A percentile compares a stretch with the other conserved stretches of the same genome.
These are phyloP conservation scores for Genyomyrus donnyi DNA, from an alignment of 2,113 vertebrate genomes.

Conservation along the genomic window DNA sequence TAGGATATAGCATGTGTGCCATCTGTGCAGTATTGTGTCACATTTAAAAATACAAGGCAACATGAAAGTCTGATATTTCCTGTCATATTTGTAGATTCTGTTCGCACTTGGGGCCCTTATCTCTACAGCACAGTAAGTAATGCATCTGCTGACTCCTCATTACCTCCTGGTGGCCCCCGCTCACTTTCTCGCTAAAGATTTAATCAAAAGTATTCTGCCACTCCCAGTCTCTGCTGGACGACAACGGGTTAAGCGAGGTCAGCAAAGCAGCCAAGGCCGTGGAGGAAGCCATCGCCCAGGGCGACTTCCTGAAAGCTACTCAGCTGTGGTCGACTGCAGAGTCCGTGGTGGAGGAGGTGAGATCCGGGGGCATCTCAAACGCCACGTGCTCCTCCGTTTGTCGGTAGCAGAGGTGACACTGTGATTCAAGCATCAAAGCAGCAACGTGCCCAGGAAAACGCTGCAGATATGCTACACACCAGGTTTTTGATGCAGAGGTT, in stretches of 20 bases:
- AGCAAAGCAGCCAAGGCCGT: constrained; percentile 66
- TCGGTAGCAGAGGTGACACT: background rate
- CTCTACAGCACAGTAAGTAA: constrained; percentile 87
- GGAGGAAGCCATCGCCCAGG: constrained; percentile 64
- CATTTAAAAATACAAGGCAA: background rate
- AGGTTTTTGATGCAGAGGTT: background rate
- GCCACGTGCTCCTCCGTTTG: background rate
- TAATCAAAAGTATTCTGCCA: background rate
- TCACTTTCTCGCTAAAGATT: background rate
- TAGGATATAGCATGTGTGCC: no score
- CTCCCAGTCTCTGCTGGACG: constrained; percentile 84
- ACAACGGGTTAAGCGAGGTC: constrained; percentile 74
- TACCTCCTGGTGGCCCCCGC: no score
- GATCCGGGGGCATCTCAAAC: constrained; percentile 8
- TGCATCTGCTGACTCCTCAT: background rate
- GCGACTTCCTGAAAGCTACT: constrained; percentile 69
- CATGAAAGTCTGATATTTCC: constrained; percentile 3
- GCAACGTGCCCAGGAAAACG: background rate
- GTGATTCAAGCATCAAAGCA: background rate
- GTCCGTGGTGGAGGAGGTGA: constrained; percentile 72
- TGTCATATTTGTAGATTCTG: constrained; percentile 72
- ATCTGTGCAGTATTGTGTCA: background rate
- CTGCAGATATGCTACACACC: background rate
- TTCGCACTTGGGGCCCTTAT: constrained; percentile 90
- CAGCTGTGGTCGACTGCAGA: constrained; percentile 76